A percentile compares a stretch with the other conserved stretches of the same genome.
Conservation (phyloP, 2,888 invertebrate genomes). For the Stomorhina lunata region DNA sequence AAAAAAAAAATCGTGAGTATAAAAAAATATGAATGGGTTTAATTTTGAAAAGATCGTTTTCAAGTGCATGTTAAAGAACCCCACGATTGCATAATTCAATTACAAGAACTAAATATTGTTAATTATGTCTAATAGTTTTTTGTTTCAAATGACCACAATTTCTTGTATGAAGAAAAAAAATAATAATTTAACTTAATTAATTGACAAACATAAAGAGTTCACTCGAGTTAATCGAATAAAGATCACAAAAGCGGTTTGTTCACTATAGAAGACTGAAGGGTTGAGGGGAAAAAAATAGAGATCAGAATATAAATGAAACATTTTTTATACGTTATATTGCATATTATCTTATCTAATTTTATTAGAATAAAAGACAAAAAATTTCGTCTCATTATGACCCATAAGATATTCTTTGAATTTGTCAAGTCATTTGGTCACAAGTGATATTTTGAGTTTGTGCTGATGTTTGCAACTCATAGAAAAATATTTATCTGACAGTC, state of each 20-base stretch:
- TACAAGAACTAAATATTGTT: constrained; percentile 32
- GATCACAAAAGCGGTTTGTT: constrained; percentile 13
- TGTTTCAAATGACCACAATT: background rate
- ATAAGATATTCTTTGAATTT: no score
- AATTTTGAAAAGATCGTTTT: background rate
- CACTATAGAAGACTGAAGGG: background rate
- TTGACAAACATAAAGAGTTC: constrained; percentile 45
- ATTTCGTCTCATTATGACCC: no score
- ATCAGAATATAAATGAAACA: no score
- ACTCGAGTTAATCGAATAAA: constrained; percentile 50
- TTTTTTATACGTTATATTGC: no score
- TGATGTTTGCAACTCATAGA: no score
- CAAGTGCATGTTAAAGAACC: constrained; percentile 7
- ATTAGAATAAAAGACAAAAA: no score
- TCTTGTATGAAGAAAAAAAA: background rate
- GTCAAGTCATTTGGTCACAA: no score
- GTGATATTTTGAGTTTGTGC: no score
- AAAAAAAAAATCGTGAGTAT: background rate
- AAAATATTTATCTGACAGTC: no score
- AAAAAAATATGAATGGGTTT: background rate
- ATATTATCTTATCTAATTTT: no score
- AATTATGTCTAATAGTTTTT: constrained; percentile 22
- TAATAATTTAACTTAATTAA: constrained; percentile 43
- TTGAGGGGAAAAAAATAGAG: background rate
- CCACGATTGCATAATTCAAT: constrained; percentile 35